Evolutionary conservation across 2,888 invertebrate genomes (phyloP).

Genomic region (Xanthia icteritia): DNA sequence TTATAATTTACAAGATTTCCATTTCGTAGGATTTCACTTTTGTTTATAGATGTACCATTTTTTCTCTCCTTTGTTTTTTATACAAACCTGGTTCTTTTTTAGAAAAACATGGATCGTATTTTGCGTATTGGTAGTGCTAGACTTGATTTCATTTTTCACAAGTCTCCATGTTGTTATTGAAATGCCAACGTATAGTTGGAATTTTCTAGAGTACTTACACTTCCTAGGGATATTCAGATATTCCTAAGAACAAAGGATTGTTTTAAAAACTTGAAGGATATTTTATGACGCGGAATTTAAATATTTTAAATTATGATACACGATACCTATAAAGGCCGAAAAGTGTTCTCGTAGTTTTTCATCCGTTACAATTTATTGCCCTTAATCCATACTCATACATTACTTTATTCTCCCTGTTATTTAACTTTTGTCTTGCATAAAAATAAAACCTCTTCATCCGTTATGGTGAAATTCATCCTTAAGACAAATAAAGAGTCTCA

Average conservation of each 20-base stretch:
- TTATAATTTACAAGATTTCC: conserved; percentile 72
- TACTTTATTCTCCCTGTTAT: conserved; percentile 32
- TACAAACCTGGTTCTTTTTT: not conserved
- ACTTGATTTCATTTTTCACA: not conserved
- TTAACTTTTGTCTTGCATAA: conserved; percentile 52
- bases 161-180: not conserved
- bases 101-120: not conserved
- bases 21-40: conserved; percentile 62
- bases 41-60: conserved; percentile 57
- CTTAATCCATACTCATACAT: conserved; percentile 15
- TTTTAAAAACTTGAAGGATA: not conserved
- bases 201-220: not conserved
- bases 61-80: not conserved
- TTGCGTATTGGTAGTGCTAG: not conserved
- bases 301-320: not conserved
- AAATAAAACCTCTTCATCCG: conserved; percentile 41
- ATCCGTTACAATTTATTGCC: conserved; percentile 2
- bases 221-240: not conserved
- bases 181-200: not conserved
- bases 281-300: not conserved
- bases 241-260: not conserved
- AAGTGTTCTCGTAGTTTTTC: not conserved
- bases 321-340: not conserved
- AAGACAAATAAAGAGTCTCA: conserved; percentile 74
- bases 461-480: conserved; percentile 70